phyloP scores from a whole-genome alignment of 1,140 invertebrate genomes.

The Brachionus koreanus region DNA sequence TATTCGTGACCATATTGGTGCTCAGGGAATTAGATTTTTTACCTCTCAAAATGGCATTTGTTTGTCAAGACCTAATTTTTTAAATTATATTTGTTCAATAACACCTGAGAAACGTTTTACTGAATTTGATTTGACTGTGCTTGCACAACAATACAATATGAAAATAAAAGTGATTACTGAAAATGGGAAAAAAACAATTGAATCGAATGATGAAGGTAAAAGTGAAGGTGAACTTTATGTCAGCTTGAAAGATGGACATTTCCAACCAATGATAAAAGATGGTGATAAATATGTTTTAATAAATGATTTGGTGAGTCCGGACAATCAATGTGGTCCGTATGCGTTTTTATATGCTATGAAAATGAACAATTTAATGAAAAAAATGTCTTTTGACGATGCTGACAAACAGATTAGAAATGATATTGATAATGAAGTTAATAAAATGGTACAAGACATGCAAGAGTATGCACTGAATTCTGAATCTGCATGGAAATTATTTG shows the following conservation, averaged over 20 bases:
- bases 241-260: neutral
- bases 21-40: neutral
- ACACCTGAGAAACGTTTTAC: neutral
- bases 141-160: neutral
- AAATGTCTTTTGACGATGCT: neutral
- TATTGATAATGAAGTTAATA: neutral
- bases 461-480: neutral
- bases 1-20: neutral
- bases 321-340: neutral
- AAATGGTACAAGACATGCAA: neutral
- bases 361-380: neutral
- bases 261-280: neutral
- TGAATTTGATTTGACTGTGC: neutral
- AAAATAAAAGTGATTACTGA: neutral
- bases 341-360: neutral
- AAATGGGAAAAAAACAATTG: neutral
- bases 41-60: neutral
- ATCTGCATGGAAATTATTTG: neutral
- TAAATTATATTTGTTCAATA: constrained; percentile 12
- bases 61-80: neutral
- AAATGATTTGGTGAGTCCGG: neutral
- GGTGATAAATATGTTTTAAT: neutral
- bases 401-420: neutral
- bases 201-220: neutral
- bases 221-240: neutral